These are phyloP conservation scores for Spinus pinus DNA, from an alignment of 2,797 vertebrate species.

Conservation along the genomic window DNA sequence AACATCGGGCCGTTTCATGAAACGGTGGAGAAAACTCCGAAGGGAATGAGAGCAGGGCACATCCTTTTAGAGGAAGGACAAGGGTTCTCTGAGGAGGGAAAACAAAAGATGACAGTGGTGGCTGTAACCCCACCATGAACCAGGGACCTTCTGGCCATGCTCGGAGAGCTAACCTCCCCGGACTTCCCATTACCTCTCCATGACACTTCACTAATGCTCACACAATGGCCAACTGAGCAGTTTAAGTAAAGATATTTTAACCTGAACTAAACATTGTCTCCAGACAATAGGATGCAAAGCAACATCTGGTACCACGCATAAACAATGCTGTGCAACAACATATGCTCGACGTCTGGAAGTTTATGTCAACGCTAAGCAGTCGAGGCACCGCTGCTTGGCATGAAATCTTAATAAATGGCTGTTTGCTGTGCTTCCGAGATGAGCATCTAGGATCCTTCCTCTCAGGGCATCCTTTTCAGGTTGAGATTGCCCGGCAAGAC, in stretches of 20 bases:
- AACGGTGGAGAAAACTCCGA: conserved; percentile 62
- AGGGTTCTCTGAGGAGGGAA: conserved; percentile 79
- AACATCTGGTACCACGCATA: conserved; percentile 56
- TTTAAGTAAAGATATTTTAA: conserved; percentile 66
- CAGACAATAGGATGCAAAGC: conserved; percentile 70
- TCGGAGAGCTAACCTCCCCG: conserved; percentile 76
- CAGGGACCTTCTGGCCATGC: conserved; percentile 76
- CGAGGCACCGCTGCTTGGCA: background rate
- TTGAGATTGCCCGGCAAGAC: background rate
- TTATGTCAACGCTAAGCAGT: conserved; percentile 23
- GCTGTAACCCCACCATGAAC: conserved; percentile 89
- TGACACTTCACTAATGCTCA: conserved; percentile 77
- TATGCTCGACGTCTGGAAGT: conserved; percentile 54
- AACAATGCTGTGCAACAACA: conserved; percentile 32
- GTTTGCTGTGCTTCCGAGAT: background rate
- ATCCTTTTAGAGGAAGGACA: conserved; percentile 92
- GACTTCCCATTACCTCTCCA: conserved; percentile 86
- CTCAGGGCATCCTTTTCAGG: background rate
- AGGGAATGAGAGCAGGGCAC: conserved; percentile 76
- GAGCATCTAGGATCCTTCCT: background rate
- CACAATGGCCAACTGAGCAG: conserved; percentile 64
- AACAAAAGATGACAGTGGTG: conserved; percentile 85
- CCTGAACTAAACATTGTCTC: conserved; percentile 65
- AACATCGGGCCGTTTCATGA: conserved; percentile 78
- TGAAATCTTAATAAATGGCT: conserved; percentile 4